Evolutionary conservation across 2,113 vertebrate genomes (phyloP), one percentile per base, ranked within the genome.

Genomic region (Pluvianellus socialis): DNA sequence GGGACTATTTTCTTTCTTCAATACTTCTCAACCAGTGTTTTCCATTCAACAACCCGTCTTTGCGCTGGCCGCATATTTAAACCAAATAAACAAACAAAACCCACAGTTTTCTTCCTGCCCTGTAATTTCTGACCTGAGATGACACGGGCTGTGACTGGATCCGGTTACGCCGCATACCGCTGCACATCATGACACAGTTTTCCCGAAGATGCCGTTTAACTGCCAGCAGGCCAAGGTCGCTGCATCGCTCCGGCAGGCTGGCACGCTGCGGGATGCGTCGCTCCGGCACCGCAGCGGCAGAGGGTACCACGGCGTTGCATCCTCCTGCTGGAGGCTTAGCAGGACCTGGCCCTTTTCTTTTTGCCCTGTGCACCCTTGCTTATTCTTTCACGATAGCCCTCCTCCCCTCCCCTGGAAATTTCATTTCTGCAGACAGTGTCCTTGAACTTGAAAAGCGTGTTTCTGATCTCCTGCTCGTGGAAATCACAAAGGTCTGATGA

Each of bases 121-220:
- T 96, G 1, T 96, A 96, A 96, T 97, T 97, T 95, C 82, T 96
- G 93, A 95, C 93, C 97, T 84, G 90, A 94, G 79, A 90, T 96
- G 96, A 97, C 94, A 96, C 82, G 40, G 52, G 72, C 68, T 75
- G 33, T 67, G 75, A 58, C 67, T 80, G 85, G 90, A 55, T 97
- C 82, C 21, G 56, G 75, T 96, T 97, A 68, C 86, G 0, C 38
- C 56, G 71, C 59, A 35, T 63, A 16, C 61, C 62, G 73, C 90
- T 71, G 83, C 73, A 20, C 33, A 10, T 17, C 62, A 70, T 35
- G 50, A 74, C 71, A 18, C 3, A 5, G 33, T 65, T 87, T 82
- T 88, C 84, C 89, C 4, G 0, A 87, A 83, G 84, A 74, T 0
- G 0, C 70, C 7, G 32, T 30, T 74, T 11, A 38, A 38, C 49